Base-by-base conservation (phyloP, 2,888 invertebrate species). In the Andrena bucephala region DNA sequence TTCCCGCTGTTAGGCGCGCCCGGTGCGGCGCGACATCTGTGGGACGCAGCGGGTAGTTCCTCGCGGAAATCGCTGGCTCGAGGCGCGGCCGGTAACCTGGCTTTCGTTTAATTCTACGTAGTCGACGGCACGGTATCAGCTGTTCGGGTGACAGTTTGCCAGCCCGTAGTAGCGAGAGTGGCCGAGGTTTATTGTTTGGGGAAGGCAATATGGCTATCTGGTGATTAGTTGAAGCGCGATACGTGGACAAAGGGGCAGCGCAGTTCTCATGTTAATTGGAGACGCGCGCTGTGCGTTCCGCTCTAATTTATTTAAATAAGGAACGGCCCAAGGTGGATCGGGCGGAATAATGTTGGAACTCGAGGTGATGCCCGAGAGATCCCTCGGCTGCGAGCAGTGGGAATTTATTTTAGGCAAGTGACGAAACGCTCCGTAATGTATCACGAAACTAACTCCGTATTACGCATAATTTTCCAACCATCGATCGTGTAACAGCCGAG, bases 351-450 rank as follows among this genome's bases (percentile, higher is more conserved):
- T 99, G 99, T 96, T 99, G 95, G 98, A 99, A 95, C 96, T 99
- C 94, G 99, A 99, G 96, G 98, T 99, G 93, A 96, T 98, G 94
- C 99, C 99, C 91, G 99, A 99, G 95, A 96, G 97, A 93, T 98
- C 98, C 92, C 96, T 99, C 94, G 98, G 99, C 95, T 98, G 98
- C 95, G 99, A 99, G 95, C 97, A 98, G 96, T 99, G 99, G 99
- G 99, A 99, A 95, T 99, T 99, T 95, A 96, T 98, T 94, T 95
- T 98, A 95, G 98, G 98, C 98, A 95, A 96, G 97, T 95, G 93
- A 91, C 90, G 89, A 90, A 88, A 91, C 86, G 70, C 71, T 71
- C 79, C 24, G 68, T 66, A 82, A 73, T 77, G 77, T 79, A 82
- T 85, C 77, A 70, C 66, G 69, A 42, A 42, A 66, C 71, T 77